Base-by-base conservation (phyloP, 2,888 invertebrate species). In the Lycophotia porphyrea region DNA sequence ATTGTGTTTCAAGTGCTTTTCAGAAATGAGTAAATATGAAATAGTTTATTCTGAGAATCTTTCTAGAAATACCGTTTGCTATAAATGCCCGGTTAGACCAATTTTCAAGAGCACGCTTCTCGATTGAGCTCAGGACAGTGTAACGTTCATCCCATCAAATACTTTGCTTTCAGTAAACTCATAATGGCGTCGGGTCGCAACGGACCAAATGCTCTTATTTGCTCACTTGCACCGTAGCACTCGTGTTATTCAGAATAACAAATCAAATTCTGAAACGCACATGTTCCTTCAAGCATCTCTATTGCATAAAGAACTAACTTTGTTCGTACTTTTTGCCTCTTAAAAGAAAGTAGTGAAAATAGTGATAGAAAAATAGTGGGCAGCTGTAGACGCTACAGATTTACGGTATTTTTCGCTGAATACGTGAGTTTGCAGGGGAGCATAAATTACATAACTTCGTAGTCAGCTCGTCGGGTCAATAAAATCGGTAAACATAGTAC, bases 381-480 rank as follows among this genome's bases (percentile, higher is more conserved):
- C 55, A 77, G 71, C 64, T 67, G 72, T 60, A 70, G 81, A 73
- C 81, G 65, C 31, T 69, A 85, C 71, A 78, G 86, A 85, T 83
- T 83, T 85, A 85, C 73, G 78, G 34, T 74, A 78, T 66, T 82
- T 85, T 77, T 71, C 74, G 69, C 71, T 70, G 78, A 78, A 71
- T 74, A 68, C 82, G 58, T 73, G 81, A 61, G 70, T 75, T 76
- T 63, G 67, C 73, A 68, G 64, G 61, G 73, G 73, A 77, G 82
- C 68, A 83, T 82, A 85, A 74, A 83, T 82, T 82, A 77, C 85
- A 31, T 39, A 71, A 73, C 82, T 84, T 72, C 63, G 63, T n/a
- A 80, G 76, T 63, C 84, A 61, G 75, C 71, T 61, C 69, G 80
- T n/a, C 58, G 71, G 68, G 69, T 72, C 80, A 71, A 83, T 83